Evolutionary conservation across 2,888 invertebrate genomes (phyloP).

Genomic region (Tenthredo livida): DNA sequence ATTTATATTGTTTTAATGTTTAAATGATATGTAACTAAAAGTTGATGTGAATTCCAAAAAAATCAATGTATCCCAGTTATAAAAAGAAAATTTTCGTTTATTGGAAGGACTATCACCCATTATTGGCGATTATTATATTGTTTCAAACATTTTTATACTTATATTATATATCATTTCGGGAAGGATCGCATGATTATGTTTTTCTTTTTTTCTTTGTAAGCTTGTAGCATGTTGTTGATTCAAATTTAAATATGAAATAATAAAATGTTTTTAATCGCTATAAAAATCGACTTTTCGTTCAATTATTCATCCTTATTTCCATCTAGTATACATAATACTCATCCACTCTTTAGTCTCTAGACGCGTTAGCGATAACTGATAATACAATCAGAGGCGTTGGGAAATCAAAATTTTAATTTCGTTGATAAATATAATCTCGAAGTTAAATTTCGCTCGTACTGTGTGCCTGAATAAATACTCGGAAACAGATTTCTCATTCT

Average conservation of each 20-base stretch:
- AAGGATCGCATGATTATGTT: neutral
- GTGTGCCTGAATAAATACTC: too few species aligned
- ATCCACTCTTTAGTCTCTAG: neutral
- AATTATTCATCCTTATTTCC: too few species aligned
- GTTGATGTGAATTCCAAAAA: neutral
- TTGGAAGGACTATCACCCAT: neutral
- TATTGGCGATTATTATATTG: neutral
- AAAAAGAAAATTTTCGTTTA: neutral
- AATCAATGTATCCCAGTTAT: neutral
- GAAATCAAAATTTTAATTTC: neutral
- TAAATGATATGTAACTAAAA: neutral
- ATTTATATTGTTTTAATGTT: neutral
- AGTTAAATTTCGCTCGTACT: neutral
- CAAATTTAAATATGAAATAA: neutral
- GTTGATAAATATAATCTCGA: neutral
- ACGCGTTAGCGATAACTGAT: neutral
- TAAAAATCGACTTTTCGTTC: neutral
- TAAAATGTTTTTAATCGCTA: slow-evolving; percentile 1
- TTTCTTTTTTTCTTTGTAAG: neutral
- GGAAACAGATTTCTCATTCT: neutral
- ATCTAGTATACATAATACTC: too few species aligned
- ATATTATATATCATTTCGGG: neutral
- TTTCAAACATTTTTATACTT: neutral
- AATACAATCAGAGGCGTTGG: neutral
- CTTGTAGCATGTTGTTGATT: neutral